Conservation (phyloP, 2,888 invertebrate genomes). For the Augochlorella aurata region DNA sequence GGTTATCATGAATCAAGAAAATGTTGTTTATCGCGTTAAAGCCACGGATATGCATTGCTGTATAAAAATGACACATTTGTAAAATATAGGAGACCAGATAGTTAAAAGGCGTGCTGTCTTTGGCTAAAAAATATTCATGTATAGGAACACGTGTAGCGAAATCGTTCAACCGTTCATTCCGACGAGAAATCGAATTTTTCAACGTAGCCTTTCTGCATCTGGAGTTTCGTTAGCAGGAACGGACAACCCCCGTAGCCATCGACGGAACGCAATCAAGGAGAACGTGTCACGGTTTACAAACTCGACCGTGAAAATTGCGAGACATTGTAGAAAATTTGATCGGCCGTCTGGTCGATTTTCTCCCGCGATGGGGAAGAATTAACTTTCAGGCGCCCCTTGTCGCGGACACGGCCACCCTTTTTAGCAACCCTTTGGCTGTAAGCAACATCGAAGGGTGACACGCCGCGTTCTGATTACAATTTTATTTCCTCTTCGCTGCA, state of each 20-base stretch:
- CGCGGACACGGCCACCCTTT: constrained; percentile 40
- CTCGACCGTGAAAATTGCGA: constrained; percentile 43
- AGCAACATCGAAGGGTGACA: constrained; percentile 46
- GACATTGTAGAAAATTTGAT: constrained; percentile 47
- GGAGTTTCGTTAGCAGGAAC: neutral
- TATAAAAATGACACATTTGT: no score
- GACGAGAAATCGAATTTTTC: neutral
- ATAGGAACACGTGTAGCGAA: neutral
- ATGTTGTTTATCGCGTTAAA: no score
- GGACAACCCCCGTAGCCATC: neutral
- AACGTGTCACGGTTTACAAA: neutral
- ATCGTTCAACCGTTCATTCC: neutral
- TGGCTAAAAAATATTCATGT: no score
- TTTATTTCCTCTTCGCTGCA: constrained; percentile 46
- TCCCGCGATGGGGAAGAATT: constrained; percentile 40
- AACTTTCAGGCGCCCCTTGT: constrained; percentile 46
- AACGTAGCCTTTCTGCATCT: neutral
- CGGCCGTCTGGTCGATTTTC: constrained; percentile 45
- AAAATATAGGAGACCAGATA: no score
- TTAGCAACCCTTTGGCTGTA: constrained; percentile 53
- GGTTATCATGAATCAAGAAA: neutral
- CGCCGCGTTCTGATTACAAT: constrained; percentile 46
- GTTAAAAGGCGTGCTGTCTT: no score
- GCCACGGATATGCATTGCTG: no score
- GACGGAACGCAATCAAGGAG: constrained; percentile 7